Conservation (phyloP, 2,888 invertebrate genomes). For the Xanthorhoe designata region DNA sequence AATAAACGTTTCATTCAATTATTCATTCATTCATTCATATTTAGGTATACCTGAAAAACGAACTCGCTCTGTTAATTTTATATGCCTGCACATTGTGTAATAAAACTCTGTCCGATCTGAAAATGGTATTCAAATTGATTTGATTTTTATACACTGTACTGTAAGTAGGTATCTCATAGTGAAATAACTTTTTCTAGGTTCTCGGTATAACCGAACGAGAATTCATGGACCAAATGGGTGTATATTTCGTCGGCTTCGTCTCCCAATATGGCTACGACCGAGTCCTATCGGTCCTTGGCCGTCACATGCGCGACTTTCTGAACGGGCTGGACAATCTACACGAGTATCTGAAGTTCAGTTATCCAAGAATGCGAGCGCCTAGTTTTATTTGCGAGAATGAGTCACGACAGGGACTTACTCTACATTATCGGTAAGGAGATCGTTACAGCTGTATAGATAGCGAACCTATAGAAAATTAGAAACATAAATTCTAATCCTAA, state of each 20-base stretch:
- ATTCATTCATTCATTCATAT: too few relatives aligned
- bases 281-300: constrained; percentile 94
- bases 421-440: constrained; percentile 90
- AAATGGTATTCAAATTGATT: too few relatives aligned
- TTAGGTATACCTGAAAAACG: too few relatives aligned
- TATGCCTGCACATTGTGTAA: too few relatives aligned
- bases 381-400: constrained; percentile 99
- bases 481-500: not conserved
- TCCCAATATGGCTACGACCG: constrained; percentile 98
- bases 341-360: constrained; percentile 98
- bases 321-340: constrained; percentile 98
- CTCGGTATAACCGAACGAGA: constrained; percentile 94
- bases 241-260: constrained; percentile 96
- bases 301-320: constrained; percentile 97
- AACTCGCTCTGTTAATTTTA: too few relatives aligned
- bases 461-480: too few relatives aligned
- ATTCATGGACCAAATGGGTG: constrained; percentile 97
- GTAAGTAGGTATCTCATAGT: not conserved
- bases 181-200: constrained; percentile 87
- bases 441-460: not conserved
- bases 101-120: too few relatives aligned
- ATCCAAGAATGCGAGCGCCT: constrained; percentile 95
- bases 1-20: too few relatives aligned
- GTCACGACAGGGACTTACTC: constrained; percentile 94
- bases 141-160: too few relatives aligned